Percentiles rank a stretch among this genome's conserved stretches.
Evolutionary conservation across 1,140 invertebrate species (phyloP).

Genomic region (Drosophila micromelanica): DNA sequence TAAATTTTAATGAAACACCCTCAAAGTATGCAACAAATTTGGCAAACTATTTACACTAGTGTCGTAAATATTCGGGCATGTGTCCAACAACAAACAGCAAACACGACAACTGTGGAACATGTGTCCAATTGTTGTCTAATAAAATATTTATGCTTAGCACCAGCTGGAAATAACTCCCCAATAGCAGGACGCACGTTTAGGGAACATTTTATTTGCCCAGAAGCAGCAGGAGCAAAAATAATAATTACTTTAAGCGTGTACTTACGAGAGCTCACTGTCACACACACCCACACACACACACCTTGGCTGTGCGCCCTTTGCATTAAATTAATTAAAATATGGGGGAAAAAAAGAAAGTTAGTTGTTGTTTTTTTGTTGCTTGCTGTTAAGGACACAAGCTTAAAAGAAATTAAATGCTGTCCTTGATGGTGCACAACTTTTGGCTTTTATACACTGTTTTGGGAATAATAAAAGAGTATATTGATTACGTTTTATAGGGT

Average conservation of each 20-base stretch:
- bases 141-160: conserved; percentile 28
- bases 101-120: conserved; percentile 11
- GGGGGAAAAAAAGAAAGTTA: not conserved
- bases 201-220: conserved; percentile 3
- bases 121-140: conserved; percentile 30
- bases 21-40: conserved; percentile 33
- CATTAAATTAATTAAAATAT: conserved; percentile 52
- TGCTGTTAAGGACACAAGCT: conserved; percentile 5
- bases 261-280: not conserved
- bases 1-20: conserved; percentile 8
- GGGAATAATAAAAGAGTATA: too few relatives aligned
- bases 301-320: conserved; percentile 3
- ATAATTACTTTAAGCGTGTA: conserved; percentile 32
- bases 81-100: not conserved
- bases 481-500: too few relatives aligned
- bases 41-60: conserved; percentile 34
- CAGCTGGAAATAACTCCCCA: conserved; percentile 5
- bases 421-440: not conserved
- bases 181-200: not conserved
- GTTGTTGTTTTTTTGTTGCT: conserved; percentile 5
- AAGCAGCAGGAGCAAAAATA: not conserved
- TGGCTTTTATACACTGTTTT: too few relatives aligned
- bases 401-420: conserved; percentile 32
- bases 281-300: not conserved
- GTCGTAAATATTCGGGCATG: conserved; percentile 36